A percentile compares a stretch with the other conserved stretches of the same genome.
Conservation (phyloP, 2,888 invertebrate species). For the Holacanthella duospinosa region DNA sequence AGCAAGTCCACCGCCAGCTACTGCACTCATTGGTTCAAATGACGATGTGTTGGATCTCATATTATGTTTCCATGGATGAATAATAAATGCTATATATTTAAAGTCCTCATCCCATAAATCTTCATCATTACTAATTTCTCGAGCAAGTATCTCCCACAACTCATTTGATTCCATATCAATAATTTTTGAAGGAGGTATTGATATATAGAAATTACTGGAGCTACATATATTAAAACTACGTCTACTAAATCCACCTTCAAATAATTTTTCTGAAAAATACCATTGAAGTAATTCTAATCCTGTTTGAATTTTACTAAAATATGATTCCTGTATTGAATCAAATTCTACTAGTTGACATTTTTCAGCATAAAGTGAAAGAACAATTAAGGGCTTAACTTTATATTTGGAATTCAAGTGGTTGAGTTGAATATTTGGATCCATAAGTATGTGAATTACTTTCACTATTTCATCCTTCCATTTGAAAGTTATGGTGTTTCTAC, state of each 20-base stretch:
- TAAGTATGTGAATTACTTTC: background rate
- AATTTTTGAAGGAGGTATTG: constrained; percentile 58
- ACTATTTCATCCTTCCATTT: background rate
- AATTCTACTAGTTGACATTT: background rate
- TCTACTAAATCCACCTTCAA: constrained; percentile 62
- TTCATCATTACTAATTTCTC: constrained; percentile 64
- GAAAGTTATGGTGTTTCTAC: background rate
- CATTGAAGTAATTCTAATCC: constrained; percentile 72
- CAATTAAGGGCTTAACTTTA: constrained; percentile 13
- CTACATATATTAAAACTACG: constrained; percentile 72
- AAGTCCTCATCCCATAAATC: constrained; percentile 53
- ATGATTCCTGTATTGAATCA: background rate
- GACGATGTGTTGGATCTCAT: background rate
- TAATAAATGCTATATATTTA: constrained; percentile 81
- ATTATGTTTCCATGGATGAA: constrained; percentile 69
- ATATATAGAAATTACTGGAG: constrained; percentile 60
- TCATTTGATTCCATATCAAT: constrained; percentile 62
- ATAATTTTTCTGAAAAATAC: constrained; percentile 74
- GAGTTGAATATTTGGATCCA: background rate
- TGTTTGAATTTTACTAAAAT: constrained; percentile 53
- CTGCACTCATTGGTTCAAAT: constrained; percentile 45
- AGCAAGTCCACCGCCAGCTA: constrained; percentile 84
- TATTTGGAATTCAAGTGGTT: background rate
- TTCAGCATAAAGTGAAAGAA: constrained; percentile 13
- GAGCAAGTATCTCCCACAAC: constrained; percentile 73